Evolutionary conservation across 2,888 invertebrate species (phyloP).

Genomic region (Campoletis raptor): DNA sequence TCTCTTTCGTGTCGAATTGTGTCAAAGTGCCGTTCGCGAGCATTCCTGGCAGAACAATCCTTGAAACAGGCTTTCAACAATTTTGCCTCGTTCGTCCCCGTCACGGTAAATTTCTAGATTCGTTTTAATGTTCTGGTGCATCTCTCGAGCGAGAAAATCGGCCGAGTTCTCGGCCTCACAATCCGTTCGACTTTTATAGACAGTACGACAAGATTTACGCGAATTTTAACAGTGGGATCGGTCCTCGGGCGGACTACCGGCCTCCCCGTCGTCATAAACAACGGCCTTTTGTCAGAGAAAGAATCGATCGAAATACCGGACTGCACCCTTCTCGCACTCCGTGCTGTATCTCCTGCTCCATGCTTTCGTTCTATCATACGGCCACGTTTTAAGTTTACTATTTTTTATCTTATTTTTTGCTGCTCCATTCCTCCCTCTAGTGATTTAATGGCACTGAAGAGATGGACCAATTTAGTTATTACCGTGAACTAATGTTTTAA

Average conservation of each 20-base stretch:
- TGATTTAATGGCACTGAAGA: conserved; percentile 21
- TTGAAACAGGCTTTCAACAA: conserved; percentile 50
- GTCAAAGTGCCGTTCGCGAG: conserved; percentile 51
- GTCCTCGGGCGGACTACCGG: conserved; percentile 55
- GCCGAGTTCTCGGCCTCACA: conserved; percentile 65
- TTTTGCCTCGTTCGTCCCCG: conserved; percentile 50
- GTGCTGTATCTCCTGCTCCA: conserved; percentile 41
- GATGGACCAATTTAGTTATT: neutral
- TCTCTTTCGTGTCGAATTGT: conserved; percentile 1
- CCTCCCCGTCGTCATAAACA: conserved; percentile 67
- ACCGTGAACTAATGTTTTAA: neutral
- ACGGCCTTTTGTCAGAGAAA: conserved; percentile 68
- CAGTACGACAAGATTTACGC: conserved; percentile 78
- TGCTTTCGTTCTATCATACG: conserved; percentile 2
- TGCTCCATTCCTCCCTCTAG: neutral
- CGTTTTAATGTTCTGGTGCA: conserved; percentile 64
- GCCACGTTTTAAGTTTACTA: conserved; percentile 36
- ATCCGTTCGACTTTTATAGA: conserved; percentile 81
- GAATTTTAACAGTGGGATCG: conserved; percentile 75
- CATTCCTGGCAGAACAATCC: conserved; percentile 31
- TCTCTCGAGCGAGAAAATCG: conserved; percentile 56
- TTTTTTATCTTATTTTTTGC: conserved; percentile 1
- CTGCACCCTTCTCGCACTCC: conserved; percentile 44
- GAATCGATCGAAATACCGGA: conserved; percentile 69
- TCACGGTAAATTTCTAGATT: conserved; percentile 68